Evolutionary conservation across 2,888 invertebrate species (phyloP).

Genomic region (Latrodectus hesperus): DNA sequence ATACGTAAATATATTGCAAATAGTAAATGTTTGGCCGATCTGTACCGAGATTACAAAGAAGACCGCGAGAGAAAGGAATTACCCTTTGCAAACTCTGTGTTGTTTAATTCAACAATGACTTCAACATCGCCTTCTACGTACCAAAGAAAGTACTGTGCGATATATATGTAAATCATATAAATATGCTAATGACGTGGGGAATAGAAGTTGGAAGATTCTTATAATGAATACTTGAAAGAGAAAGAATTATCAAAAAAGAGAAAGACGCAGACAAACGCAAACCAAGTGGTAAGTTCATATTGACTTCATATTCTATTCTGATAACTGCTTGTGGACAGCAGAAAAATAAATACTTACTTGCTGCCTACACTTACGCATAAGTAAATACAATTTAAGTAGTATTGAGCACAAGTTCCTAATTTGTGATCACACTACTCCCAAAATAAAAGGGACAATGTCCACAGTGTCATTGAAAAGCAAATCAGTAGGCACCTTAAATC

Average conservation of each 20-base stretch:
- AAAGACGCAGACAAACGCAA: background rate
- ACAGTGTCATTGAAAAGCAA: conserved; percentile 12
- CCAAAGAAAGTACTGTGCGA: background rate
- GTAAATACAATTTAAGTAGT: background rate
- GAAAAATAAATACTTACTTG: conserved; percentile 17
- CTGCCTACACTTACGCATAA: background rate
- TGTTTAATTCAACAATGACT: background rate
- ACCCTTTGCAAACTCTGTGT: background rate
- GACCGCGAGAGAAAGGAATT: background rate
- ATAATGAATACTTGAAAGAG: background rate
- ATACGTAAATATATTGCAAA: background rate
- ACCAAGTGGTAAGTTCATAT: background rate
- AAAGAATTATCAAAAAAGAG: background rate
- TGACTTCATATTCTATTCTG: background rate
- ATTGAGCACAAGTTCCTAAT: conserved; percentile 21
- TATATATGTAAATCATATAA: background rate
- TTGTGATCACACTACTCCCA: conserved; percentile 1
- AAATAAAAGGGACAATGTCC: conserved; percentile 1
- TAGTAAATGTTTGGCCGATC: background rate
- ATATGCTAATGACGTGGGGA: background rate
- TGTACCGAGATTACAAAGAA: conserved; percentile 4
- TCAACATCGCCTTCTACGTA: background rate
- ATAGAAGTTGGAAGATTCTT: background rate
- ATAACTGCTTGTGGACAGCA: conserved; percentile 18
- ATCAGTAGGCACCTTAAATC: conserved; percentile 5